phyloP scores from a whole-genome alignment of 2,888 invertebrate species.

The Pyrocoelia pectoralis region DNA sequence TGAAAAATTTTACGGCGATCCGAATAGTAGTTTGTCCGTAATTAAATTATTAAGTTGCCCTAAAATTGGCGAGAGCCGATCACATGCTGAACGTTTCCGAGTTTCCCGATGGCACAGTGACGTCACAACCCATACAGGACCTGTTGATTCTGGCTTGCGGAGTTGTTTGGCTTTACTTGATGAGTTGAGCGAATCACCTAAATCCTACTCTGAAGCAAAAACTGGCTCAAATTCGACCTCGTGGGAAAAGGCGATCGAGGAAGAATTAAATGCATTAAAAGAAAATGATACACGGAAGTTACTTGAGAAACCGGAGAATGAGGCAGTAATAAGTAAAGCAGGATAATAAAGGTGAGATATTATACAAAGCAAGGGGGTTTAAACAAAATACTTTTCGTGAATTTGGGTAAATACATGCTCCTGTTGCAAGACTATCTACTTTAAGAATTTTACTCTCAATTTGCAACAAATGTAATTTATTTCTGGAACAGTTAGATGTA shows the following conservation, averaged over 20 bases:
- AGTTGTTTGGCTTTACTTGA: slow-evolving; percentile 4
- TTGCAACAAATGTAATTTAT: slow-evolving; percentile 6
- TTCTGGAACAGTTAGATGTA: slow-evolving; percentile 8
- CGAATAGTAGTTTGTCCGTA: no score
- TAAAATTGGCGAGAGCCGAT: no score
- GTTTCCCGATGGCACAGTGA: no score
- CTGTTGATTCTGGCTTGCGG: no score
- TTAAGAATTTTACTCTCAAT: slow-evolving; percentile 7
- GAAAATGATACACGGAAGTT: slow-evolving; percentile 7
- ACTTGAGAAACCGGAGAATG: slow-evolving; percentile 1
- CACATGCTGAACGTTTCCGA: no score
- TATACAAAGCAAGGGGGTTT: slow-evolving; percentile 3
- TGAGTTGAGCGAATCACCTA: slow-evolving; percentile 6
- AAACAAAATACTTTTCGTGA: background rate
- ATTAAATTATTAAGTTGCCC: no score
- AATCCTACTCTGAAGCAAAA: background rate
- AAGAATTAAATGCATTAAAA: background rate
- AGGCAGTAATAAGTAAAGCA: slow-evolving; percentile 7
- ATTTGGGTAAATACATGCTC: background rate
- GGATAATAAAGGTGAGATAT: slow-evolving; percentile 4
- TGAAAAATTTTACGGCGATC: no score
- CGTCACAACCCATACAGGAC: no score
- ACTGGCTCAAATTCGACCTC: background rate
- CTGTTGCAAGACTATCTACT: slow-evolving; percentile 8
- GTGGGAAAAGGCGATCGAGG: slow-evolving; percentile 3